A percentile compares a stretch with the other conserved stretches of the same genome.
Evolutionary conservation across 2,888 invertebrate genomes (phyloP).

Genomic region (Tridacna crocea): DNA sequence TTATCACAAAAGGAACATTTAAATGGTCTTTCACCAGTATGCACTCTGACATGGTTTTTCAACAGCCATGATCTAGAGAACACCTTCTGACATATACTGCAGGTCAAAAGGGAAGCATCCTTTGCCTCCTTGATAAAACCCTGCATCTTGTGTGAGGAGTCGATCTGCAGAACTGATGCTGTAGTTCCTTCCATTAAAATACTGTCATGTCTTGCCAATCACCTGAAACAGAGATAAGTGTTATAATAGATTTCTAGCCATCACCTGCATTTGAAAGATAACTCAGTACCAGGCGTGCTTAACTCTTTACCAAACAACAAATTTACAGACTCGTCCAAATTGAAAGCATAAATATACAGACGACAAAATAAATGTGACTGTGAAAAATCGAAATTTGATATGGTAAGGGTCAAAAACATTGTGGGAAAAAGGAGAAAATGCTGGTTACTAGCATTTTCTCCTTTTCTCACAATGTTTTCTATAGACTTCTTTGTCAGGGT

Average conservation of each 20-base stretch:
- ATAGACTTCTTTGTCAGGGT: too few relatives aligned
- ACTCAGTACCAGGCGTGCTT: too few relatives aligned
- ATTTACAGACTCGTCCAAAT: neutral
- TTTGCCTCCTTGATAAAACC: conserved; percentile 37
- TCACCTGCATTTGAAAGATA: neutral
- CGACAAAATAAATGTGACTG: too few relatives aligned
- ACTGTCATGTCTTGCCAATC: too few relatives aligned
- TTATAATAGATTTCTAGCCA: neutral
- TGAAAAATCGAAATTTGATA: too few relatives aligned
- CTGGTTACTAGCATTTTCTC: too few relatives aligned
- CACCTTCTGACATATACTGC: conserved; percentile 45
- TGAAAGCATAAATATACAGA: too few relatives aligned
- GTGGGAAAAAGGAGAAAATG: too few relatives aligned
- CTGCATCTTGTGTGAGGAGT: conserved; percentile 30
- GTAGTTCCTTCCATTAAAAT: conserved; percentile 3
- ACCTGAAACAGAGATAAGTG: too few relatives aligned
- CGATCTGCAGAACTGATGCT: conserved; percentile 4
- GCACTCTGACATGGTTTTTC: conserved; percentile 53
- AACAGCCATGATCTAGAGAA: conserved; percentile 55
- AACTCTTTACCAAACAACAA: neutral
- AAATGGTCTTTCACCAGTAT: conserved; percentile 55
- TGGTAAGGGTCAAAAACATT: too few relatives aligned
- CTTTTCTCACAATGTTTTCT: too few relatives aligned
- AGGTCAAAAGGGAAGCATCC: conserved; percentile 43
- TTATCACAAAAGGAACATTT: conserved; percentile 53